Evolutionary conservation across 2,113 vertebrate genomes (phyloP).

Genomic region (Sphaerodactylus townsendi): DNA sequence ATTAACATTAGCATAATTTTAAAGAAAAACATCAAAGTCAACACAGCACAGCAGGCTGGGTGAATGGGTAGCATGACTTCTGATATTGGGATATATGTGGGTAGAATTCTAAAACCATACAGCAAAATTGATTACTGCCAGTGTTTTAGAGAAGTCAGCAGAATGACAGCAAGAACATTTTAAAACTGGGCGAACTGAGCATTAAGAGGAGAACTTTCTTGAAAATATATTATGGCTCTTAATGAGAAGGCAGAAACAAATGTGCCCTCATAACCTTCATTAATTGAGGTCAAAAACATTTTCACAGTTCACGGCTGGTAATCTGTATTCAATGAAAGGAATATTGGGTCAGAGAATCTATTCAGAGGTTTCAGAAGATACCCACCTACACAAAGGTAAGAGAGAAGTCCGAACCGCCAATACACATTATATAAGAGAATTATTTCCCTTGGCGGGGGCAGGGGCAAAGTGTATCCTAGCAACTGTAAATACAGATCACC

Average conservation of each 20-base stretch:
- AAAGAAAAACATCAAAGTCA: no score
- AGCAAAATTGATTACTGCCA: accelerated
- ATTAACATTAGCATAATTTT: constrained; percentile 63
- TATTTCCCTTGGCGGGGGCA: neutral
- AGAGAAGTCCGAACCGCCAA: neutral
- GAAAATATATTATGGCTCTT: neutral
- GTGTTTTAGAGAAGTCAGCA: accelerated
- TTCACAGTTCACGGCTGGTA: neutral
- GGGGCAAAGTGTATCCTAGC: accelerated
- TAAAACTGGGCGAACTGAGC: neutral
- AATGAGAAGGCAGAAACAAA: neutral
- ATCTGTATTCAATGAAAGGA: neutral
- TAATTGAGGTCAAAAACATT: neutral
- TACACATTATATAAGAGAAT: neutral
- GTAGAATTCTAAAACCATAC: neutral
- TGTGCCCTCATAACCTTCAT: neutral
- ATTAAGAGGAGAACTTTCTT: neutral
- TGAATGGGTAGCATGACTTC: neutral
- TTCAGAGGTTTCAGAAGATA: neutral
- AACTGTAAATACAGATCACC: accelerated
- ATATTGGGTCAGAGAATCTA: neutral
- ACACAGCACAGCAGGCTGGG: neutral
- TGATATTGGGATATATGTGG: neutral
- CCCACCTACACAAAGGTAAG: neutral
- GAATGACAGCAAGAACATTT: neutral